Base-by-base conservation (phyloP, 2,797 vertebrate genomes). In the Triplophysa bombifrons region DNA sequence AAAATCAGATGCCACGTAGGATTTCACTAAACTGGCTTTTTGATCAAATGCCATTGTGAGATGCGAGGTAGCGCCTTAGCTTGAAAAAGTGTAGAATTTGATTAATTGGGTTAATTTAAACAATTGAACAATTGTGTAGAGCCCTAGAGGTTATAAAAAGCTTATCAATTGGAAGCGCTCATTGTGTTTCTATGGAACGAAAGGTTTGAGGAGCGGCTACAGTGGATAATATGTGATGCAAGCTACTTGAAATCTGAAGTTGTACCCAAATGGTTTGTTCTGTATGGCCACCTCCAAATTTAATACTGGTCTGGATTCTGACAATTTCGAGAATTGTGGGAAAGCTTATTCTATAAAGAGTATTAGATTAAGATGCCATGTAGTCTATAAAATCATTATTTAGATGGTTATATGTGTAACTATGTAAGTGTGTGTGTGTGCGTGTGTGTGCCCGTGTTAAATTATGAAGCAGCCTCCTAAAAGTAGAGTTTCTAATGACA, bases 191-290 rank as follows among this genome's bases (percentile, higher is more conserved):
- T 58, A 66, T 65, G 72, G 38, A 78, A 81, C 74, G 76, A 53
- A 75, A 56, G 68, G 74, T 68, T 80, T 85, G 41, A 85, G 82
- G 74, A 85, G 80, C 71, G 74, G 76, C 82, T 70, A 75, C 12
- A 34, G 13, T 63, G 73, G 25, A 16, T 73, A 74, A 68, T 50
- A 74, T 73, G 53, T 81, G 84, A 85, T 85, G 84, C 84, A 85
- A 85, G 80, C 58, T 64, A 27, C 61, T 60, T 83, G 82, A 80
- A 85, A 85, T 84, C 81, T 80, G 41, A 17, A 83, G 51, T 72
- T 69, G 53, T 63, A 65, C 48, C 69, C 66, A 67, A 25, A 34
- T 82, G 22, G 70, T 14, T 78, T 66, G 74, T 80, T 78, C 76
- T 72, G 75, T 68, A 61, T 72, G 64, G 68, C 81, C 61, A 68